Evolutionary conservation across 2,888 invertebrate genomes (phyloP), one percentile per base, ranked within the genome.

Genomic region (Drosophila affinis): DNA sequence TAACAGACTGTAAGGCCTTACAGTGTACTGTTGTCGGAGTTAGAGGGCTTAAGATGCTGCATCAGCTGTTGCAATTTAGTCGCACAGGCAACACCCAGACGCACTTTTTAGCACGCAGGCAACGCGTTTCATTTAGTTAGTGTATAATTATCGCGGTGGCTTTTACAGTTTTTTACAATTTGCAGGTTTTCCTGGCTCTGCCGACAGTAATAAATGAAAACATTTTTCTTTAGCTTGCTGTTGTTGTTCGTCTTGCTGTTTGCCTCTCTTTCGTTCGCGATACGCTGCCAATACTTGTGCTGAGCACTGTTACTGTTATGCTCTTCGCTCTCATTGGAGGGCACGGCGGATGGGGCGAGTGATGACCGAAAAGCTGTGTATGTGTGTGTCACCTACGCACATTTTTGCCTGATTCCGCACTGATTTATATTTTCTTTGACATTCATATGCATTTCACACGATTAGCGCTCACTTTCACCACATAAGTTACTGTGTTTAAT

Each of bases 21-120:
- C 72, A 56, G 63, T 53, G 54, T 57, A 69, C 67, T 61, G 64
- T 64, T 72, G 70, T 62, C 65, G 67, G 81, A 69, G 61, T 52
- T 24, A 34, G 51, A 74, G 55, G 39, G 39, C 12, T 39, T 14
- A 72, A 70, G 52, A 59, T 75, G 74, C 78, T 75, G 74, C 81
- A 89, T 87, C 87, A 87, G 87, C 87, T 87, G 87, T 87, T 87
- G 83, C 87, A 70, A 87, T 77, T 87, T 80, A 67, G 62, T 56
- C 70, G 62, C 59, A 74, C 79, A 67, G 76, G 64, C 65, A 65
- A 69, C 75, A 73, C 65, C 75, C 61, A 62, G 71, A 81, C 55
- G 74, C 67, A 79, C 69, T 77, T 80, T 76, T 76, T 58, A 55
- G 39, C 56, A 18, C 48, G 55, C 45, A 39, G 53, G 18, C 48